These are phyloP conservation scores for Trachelus iudaicus DNA, from an alignment of 2,888 invertebrate species.

Conservation along the genomic window DNA sequence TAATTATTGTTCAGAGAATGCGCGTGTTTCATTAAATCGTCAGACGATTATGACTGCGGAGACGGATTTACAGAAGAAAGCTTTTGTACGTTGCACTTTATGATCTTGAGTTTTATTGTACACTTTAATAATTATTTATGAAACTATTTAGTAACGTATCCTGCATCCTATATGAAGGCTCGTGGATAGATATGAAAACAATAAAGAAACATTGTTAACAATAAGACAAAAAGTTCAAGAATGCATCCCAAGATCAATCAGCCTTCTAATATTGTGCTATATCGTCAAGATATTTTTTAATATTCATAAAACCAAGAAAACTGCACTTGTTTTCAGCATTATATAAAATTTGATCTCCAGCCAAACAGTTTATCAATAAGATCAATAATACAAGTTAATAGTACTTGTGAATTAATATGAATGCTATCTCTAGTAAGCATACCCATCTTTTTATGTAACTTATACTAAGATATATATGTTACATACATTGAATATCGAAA, in stretches of 20 bases:
- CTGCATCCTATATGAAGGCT: not conserved
- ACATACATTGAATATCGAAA: constrained; percentile 27
- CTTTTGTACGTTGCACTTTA: too few species aligned
- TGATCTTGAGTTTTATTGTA: not conserved
- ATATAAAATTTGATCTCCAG: not conserved
- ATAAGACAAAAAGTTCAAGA: not conserved
- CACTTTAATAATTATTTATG: not conserved
- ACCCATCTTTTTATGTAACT: constrained; percentile 15
- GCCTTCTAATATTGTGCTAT: not conserved
- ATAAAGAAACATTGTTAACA: not conserved
- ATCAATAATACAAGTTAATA: not conserved
- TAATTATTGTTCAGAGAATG: too few species aligned
- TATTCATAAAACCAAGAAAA: not conserved
- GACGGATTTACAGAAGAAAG: too few species aligned
- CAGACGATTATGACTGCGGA: too few species aligned
- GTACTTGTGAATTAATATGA: not conserved
- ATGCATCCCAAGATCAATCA: not conserved
- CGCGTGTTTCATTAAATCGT: too few species aligned
- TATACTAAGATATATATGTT: constrained; percentile 24
- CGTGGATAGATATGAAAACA: not conserved
- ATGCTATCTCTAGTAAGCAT: not conserved
- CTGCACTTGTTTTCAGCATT: not conserved
- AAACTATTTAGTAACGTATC: not conserved
- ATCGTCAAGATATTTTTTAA: not conserved
- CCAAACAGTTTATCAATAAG: not conserved